A percentile compares a stretch with the other conserved stretches of the same genome.
Evolutionary conservation across 2,113 vertebrate genomes (phyloP).

Genomic region (Leptobrachium ailaonicum): DNA sequence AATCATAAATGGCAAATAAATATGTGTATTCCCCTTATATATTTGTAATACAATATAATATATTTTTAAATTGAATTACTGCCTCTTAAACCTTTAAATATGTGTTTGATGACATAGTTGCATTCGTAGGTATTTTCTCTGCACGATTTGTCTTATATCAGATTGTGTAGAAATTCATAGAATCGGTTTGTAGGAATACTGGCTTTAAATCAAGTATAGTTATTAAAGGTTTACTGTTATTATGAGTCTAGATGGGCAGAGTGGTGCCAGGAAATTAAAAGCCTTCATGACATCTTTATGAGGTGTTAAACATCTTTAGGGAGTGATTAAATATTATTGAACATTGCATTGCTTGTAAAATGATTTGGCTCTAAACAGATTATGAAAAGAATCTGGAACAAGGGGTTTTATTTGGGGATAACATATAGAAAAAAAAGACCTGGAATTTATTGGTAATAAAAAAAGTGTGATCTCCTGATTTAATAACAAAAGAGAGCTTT

Average conservation of each 20-base stretch:
- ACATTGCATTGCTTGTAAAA: constrained; percentile 49
- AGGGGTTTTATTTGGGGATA: constrained; percentile 43
- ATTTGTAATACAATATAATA: no score
- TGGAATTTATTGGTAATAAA: constrained; percentile 46
- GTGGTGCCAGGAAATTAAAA: constrained; percentile 50
- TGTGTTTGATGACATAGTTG: not conserved
- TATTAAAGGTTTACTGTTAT: constrained; percentile 40
- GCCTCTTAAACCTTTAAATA: no score
- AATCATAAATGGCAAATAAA: no score
- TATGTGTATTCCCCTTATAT: no score
- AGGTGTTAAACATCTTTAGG: constrained; percentile 36
- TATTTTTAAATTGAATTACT: no score
- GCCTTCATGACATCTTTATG: constrained; percentile 48
- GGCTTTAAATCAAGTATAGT: constrained; percentile 12
- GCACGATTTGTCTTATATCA: not conserved
- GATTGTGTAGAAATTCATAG: not conserved
- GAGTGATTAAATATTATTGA: constrained; percentile 50
- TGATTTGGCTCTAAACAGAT: constrained; percentile 43
- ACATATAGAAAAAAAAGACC: constrained; percentile 35
- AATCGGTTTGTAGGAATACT: constrained; percentile 29
- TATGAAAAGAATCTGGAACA: constrained; percentile 43
- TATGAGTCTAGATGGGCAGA: constrained; percentile 36
- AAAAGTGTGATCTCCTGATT: constrained; percentile 35
- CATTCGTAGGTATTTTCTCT: not conserved
- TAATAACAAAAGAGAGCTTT: constrained; percentile 33